Base-by-base conservation (phyloP, 2,797 vertebrate species). In the Lutjanus argentimaculatus region DNA sequence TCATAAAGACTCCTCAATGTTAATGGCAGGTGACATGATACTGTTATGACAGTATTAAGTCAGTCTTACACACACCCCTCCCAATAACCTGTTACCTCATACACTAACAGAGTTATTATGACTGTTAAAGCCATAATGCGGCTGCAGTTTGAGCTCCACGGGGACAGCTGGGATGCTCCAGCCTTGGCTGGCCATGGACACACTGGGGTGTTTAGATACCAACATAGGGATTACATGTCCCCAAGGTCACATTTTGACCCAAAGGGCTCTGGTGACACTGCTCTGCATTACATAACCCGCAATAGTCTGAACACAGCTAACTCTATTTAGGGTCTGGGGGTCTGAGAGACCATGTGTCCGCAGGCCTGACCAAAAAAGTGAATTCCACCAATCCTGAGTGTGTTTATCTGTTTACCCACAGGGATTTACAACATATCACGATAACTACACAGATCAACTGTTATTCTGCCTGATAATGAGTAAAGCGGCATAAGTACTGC, bases 91-190 rank as follows among this genome's bases (percentile, higher is more conserved):
- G 30, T 3, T 36, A 36, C 6, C 30, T 36, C 30, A 36, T 25
- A 8, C 52, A 36, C 17, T n/a, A 48, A 71, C n/a, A 17, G 48
- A 45, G 45, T 67, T 71, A 43, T 66, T 21, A 40, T 42, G 14
- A 61, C 13, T 4, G 6, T 43, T 67, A 19, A 71, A 64, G 53
- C 6, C 36, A n/a, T 66, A 49, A 49, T 40, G 46, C 51, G 21
- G 22, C 30, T 55, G 58, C 43, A 43, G 71, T 36, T 14, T 42
- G 66, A 88, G 82, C 25, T 79, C 12, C 3, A 6, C n/a, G 22
- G 68, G 78, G 82, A 85, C 67, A 84, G 89, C 83, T 85, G 83
- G 84, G 85, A 77, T 67, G 77, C 77, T 77, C 43, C 36, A 11
- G 72, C 77, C 42, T 52, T 42, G 45, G 53, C 72, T 59, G 15